phyloP scores from a whole-genome alignment of 2,113 vertebrate genomes.

The Equus przewalskii region DNA sequence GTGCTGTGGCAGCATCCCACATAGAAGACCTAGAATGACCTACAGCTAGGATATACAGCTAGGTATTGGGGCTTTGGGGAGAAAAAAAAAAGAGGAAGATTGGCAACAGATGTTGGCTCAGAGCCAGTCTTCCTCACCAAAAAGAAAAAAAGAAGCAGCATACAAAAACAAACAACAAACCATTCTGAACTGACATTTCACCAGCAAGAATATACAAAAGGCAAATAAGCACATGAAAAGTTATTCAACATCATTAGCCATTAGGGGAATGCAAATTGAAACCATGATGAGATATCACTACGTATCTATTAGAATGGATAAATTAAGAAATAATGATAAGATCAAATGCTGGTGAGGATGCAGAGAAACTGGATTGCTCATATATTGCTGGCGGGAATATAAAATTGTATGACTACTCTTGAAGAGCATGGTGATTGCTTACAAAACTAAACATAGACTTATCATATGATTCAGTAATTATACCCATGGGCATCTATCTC shows the following conservation, averaged over 20 bases:
- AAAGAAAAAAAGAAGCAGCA: too few species aligned
- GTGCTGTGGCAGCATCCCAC: too few species aligned
- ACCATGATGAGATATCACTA: neutral
- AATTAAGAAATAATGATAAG: neutral
- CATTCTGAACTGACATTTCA: neutral
- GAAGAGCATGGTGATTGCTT: neutral
- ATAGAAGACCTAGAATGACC: too few species aligned
- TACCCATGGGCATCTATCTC: neutral
- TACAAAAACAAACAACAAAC: neutral
- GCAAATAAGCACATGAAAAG: neutral
- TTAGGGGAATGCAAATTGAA: neutral
- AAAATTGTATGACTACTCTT: neutral
- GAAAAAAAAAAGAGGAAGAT: too few species aligned
- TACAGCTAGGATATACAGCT: too few species aligned
- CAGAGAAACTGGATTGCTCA: neutral
- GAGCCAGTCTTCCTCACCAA: too few species aligned
- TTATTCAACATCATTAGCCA: neutral
- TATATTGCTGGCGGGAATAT: neutral
- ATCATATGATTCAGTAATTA: neutral
- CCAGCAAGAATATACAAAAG: neutral
- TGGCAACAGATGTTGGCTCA: too few species aligned
- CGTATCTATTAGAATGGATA: neutral
- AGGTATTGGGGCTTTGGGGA: too few species aligned
- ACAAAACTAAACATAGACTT: neutral
- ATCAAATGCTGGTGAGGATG: neutral